Evolutionary conservation across 37 sponge, comb jelly and placozoan genomes (phyloP).

Genomic region (Ianthella basta): DNA sequence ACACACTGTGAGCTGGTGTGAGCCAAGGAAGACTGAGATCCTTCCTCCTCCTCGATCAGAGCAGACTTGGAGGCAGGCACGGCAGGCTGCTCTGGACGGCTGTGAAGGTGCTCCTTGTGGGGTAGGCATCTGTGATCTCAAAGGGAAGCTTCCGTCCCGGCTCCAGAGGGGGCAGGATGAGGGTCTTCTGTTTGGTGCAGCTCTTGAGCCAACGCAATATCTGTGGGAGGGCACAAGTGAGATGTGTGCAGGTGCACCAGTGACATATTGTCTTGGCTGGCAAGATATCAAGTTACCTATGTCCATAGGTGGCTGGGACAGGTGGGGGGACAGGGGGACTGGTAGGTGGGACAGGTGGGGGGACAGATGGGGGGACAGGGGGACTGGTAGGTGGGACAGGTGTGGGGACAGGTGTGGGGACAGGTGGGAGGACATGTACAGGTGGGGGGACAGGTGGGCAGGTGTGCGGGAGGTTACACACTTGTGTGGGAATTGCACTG

Average conservation of each 20-base stretch:
- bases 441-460: no score
- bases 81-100: no score
- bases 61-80: not conserved
- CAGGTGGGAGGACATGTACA: no score
- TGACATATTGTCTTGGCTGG: no score
- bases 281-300: no score
- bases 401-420: no score
- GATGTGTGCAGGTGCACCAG: no score
- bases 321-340: no score
- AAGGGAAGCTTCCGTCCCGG: constrained; percentile 76
- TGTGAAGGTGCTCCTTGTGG: not conserved
- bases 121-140: constrained; percentile 81
- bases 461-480: no score
- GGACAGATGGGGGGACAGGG: not conserved
- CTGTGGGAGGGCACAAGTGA: constrained; percentile 57
- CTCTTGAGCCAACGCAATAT: constrained; percentile 76
- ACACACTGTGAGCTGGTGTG: constrained; percentile 22
- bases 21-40: constrained; percentile 12
- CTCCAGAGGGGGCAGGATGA: constrained; percentile 84
- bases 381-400: not conserved
- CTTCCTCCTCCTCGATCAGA: not conserved
- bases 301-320: no score
- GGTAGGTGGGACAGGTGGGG: no score
- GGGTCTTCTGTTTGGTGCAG: constrained; percentile 65
- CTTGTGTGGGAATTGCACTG: no score